These are phyloP conservation scores for Syngnathus scovelli DNA, from an alignment of 2,113 vertebrate genomes.

Conservation along the genomic window DNA sequence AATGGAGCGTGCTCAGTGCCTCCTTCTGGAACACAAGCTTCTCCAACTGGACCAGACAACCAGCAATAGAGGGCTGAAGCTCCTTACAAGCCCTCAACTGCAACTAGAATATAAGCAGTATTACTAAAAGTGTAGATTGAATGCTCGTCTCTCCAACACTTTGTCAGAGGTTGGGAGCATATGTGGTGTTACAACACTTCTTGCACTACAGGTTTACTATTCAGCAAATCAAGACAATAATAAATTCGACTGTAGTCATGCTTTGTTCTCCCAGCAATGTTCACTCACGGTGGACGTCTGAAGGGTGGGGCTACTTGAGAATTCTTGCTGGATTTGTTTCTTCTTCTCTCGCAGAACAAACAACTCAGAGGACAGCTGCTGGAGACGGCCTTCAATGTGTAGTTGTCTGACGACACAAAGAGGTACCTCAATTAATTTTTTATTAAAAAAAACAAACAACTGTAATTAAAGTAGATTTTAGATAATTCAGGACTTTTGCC, in stretches of 20 bases:
- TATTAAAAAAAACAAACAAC: neutral
- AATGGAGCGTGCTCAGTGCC: constrained; percentile 54
- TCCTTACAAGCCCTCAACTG: constrained; percentile 25
- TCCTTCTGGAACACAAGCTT: constrained; percentile 57
- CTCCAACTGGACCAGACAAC: constrained; percentile 39
- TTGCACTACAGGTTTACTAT: neutral
- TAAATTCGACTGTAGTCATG: neutral
- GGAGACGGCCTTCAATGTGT: constrained; percentile 39
- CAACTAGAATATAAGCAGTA: constrained; percentile 15
- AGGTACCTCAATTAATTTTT: neutral
- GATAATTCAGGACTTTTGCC: neutral
- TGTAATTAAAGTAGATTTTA: too few species aligned
- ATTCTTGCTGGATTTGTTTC: constrained; percentile 21
- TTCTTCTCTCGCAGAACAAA: constrained; percentile 41
- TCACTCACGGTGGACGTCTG: constrained; percentile 48
- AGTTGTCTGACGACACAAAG: constrained; percentile 46
- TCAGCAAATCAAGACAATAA: neutral
- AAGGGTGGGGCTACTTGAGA: constrained; percentile 22
- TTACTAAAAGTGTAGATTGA: neutral
- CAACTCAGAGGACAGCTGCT: constrained; percentile 44
- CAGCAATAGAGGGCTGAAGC: constrained; percentile 43
- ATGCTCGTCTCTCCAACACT: neutral
- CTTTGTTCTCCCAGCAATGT: neutral
- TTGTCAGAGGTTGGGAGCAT: neutral
- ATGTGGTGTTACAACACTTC: neutral